These are phyloP conservation scores for Mimas tiliae DNA, from an alignment of 2,888 invertebrate species.

Conservation along the genomic window DNA sequence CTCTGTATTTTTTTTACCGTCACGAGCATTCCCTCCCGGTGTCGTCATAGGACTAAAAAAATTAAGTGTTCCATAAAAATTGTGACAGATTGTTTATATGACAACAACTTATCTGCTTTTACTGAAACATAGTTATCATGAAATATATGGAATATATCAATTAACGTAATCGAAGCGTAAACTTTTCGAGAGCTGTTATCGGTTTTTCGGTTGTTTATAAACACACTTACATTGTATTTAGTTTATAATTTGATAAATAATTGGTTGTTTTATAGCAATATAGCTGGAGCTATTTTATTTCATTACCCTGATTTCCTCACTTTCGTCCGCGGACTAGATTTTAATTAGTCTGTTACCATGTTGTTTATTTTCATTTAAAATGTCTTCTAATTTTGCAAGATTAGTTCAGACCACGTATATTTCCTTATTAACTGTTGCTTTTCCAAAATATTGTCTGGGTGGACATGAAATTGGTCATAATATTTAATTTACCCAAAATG, in stretches of 20 bases:
- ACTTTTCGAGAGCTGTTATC: neutral
- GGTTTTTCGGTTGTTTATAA: neutral
- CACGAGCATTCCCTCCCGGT: neutral
- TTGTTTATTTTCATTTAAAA: conserved; percentile 14
- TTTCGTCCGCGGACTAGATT: conserved; percentile 14
- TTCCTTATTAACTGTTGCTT: too few species aligned
- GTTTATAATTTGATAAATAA: neutral
- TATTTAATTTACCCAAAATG: too few species aligned
- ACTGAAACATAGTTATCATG: too few species aligned
- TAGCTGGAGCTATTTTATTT: conserved; percentile 4
- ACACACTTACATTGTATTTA: neutral
- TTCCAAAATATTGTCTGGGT: too few species aligned
- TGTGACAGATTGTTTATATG: neutral
- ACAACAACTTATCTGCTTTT: too few species aligned
- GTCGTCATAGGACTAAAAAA: neutral
- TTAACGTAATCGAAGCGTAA: too few species aligned
- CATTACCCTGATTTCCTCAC: conserved; percentile 5
- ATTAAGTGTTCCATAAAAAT: neutral
- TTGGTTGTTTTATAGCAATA: conserved; percentile 4
- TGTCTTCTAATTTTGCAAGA: neutral
- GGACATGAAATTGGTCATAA: too few species aligned
- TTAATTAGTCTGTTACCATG: conserved; percentile 18
- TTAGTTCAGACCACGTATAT: neutral
- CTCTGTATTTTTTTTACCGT: neutral
- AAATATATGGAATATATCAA: too few species aligned